These are phyloP conservation scores for Orientallactaga sibirica DNA, from an alignment of 2,797 vertebrate species.

Conservation along the genomic window DNA sequence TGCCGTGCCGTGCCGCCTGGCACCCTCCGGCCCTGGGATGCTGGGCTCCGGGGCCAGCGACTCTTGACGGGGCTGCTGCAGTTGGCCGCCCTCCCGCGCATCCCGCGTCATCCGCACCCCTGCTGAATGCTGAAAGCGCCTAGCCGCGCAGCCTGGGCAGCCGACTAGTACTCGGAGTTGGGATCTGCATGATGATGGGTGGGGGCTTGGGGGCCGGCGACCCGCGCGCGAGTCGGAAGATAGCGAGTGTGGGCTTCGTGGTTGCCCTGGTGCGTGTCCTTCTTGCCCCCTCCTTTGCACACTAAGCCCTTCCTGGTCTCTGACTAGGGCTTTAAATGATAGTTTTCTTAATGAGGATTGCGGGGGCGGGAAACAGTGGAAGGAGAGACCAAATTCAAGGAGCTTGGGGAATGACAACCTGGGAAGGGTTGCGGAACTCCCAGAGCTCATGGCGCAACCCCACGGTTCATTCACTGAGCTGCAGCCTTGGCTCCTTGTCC, in stretches of 20 bases:
- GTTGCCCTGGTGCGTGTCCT: slow-evolving; percentile 80
- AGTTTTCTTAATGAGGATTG: slow-evolving; percentile 73
- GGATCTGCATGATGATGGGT: slow-evolving; percentile 50
- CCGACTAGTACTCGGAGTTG: slow-evolving; percentile 76
- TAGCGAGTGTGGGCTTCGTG: neutral
- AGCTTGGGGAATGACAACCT: slow-evolving; percentile 49
- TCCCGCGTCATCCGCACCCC: slow-evolving; percentile 89
- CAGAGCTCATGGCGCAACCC: slow-evolving; percentile 21
- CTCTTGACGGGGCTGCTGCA: slow-evolving; percentile 70
- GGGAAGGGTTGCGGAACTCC: slow-evolving; percentile 61
- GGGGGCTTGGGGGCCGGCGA: slow-evolving; percentile 50
- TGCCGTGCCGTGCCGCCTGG: neutral
- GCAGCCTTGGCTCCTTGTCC: neutral
- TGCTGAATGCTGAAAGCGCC: slow-evolving; percentile 90
- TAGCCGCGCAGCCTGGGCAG: slow-evolving; percentile 85
- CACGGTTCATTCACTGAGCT: slow-evolving; percentile 48
- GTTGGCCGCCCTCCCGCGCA: slow-evolving; percentile 79
- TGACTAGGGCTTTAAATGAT: slow-evolving; percentile 66
- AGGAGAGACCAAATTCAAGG: slow-evolving; percentile 58
- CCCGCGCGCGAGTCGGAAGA: neutral
- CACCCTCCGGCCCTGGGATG: slow-evolving; percentile 12
- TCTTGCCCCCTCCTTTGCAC: neutral
- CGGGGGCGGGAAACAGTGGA: slow-evolving; percentile 69
- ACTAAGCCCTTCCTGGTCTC: neutral
- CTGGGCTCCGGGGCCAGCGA: slow-evolving; percentile 42